A percentile compares a stretch with the other conserved stretches of the same genome.
phyloP scores from a whole-genome alignment of 92 coral and sea anemone species.

The Palythoa caribaeorum region DNA sequence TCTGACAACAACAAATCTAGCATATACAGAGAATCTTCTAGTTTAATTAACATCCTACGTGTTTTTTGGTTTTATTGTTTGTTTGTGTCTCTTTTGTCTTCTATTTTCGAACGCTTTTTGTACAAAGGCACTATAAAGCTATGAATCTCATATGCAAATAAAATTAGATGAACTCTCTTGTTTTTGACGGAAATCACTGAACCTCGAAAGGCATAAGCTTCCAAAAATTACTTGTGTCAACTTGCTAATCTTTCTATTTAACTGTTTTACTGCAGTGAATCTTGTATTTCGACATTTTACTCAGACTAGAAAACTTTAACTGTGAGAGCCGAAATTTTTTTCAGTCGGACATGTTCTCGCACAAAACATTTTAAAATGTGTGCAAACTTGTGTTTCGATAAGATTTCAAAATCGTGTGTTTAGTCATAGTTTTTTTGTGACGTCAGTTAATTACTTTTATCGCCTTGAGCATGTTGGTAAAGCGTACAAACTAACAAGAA shows the following conservation, averaged over 20 bases:
- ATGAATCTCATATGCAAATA: constrained; percentile 12
- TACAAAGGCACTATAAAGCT: background rate
- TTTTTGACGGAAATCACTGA: constrained; percentile 14
- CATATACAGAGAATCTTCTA: constrained; percentile 28
- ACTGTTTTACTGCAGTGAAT: background rate
- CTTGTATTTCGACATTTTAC: background rate
- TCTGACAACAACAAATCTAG: background rate
- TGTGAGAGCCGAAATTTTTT: background rate
- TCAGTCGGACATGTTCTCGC: background rate
- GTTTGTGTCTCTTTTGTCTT: constrained; percentile 15
- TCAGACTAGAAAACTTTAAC: background rate
- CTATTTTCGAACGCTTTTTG: background rate
- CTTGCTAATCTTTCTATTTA: constrained; percentile 10
- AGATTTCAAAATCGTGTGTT: constrained; percentile 9
- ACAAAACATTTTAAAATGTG: background rate
- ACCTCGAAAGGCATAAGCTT: constrained; percentile 4
- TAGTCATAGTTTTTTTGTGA: background rate
- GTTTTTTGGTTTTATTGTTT: background rate
- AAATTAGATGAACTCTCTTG: background rate
- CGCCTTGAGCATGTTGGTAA: background rate
- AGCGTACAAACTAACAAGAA: background rate
- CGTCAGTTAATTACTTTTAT: constrained; percentile 19
- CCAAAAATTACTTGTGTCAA: background rate
- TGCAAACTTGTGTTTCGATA: background rate
- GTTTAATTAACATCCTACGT: background rate